phyloP scores from a whole-genome alignment of 2,113 vertebrate species.

The Motacilla alba region DNA sequence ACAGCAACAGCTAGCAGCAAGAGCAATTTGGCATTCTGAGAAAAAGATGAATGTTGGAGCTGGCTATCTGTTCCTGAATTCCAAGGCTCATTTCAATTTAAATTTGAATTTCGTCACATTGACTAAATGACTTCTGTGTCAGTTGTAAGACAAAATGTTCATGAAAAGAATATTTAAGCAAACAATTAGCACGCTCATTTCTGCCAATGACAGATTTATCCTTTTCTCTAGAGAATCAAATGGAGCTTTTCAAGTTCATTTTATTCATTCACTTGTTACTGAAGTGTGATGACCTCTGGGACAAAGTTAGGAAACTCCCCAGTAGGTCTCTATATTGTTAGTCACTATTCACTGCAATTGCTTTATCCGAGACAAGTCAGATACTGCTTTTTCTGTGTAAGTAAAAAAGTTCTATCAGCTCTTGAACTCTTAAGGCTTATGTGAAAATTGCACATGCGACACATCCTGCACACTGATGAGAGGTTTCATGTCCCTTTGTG shows the following conservation, averaged over 20 bases:
- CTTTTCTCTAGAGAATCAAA: slow-evolving; percentile 14
- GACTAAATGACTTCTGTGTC: slow-evolving; percentile 20
- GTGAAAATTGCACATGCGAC: background rate
- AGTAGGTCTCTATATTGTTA: background rate
- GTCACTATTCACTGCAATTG: background rate
- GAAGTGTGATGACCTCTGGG: background rate
- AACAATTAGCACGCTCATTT: slow-evolving; percentile 15
- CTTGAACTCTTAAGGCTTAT: background rate
- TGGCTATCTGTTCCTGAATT: slow-evolving; percentile 5
- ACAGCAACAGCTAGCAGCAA: background rate
- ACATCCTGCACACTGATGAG: background rate
- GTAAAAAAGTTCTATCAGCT: background rate
- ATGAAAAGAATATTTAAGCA: slow-evolving; percentile 51
- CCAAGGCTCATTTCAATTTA: slow-evolving; percentile 47
- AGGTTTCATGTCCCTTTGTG: background rate
- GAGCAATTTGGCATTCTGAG: slow-evolving; percentile 12
- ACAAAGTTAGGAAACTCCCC: background rate
- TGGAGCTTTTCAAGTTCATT: slow-evolving; percentile 29
- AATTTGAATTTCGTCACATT: slow-evolving; percentile 17
- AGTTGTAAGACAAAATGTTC: slow-evolving; percentile 24
- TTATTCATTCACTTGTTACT: background rate
- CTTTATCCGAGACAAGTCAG: background rate
- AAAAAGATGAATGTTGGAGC: background rate
- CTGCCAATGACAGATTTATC: slow-evolving; percentile 23
- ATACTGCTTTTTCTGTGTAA: background rate